A percentile compares a stretch with the other conserved stretches of the same genome.
Evolutionary conservation across 1,140 invertebrate genomes (phyloP).

Genomic region (Cyphomyrmex costatus): DNA sequence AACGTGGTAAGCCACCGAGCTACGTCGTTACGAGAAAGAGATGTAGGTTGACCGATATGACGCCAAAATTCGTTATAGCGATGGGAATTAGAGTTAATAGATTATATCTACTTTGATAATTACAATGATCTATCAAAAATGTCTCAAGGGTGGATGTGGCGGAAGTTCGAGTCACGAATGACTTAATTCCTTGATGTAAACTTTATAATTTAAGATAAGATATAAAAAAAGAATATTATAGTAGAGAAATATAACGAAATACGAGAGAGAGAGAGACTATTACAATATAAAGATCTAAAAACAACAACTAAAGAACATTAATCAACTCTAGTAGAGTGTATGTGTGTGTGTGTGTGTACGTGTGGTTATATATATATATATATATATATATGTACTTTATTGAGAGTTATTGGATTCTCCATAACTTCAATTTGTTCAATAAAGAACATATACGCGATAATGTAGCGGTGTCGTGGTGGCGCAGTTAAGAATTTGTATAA

Average conservation of each 20-base stretch:
- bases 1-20: slow-evolving; percentile 8
- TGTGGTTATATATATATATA: too few relatives aligned
- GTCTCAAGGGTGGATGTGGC: background rate
- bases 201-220: slow-evolving; percentile 1
- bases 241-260: background rate
- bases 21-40: slow-evolving; percentile 4
- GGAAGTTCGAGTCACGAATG: background rate
- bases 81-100: background rate
- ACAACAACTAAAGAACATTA: background rate
- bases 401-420: background rate
- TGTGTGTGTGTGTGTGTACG: background rate
- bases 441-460: slow-evolving; percentile 21
- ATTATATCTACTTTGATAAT: slow-evolving; percentile 6
- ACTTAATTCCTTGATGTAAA: background rate
- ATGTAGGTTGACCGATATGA: slow-evolving; percentile 13
- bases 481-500: slow-evolving; percentile 49
- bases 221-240: background rate
- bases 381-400: background rate
- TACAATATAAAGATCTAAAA: background rate
- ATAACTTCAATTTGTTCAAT: slow-evolving; percentile 20
- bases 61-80: slow-evolving; percentile 1
- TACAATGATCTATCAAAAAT: background rate
- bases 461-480: background rate
- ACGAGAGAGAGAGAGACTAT: too few relatives aligned
- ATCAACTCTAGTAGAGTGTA: background rate